These are phyloP conservation scores for Goniozus legneri DNA, from an alignment of 1,140 invertebrate species.

Conservation along the genomic window DNA sequence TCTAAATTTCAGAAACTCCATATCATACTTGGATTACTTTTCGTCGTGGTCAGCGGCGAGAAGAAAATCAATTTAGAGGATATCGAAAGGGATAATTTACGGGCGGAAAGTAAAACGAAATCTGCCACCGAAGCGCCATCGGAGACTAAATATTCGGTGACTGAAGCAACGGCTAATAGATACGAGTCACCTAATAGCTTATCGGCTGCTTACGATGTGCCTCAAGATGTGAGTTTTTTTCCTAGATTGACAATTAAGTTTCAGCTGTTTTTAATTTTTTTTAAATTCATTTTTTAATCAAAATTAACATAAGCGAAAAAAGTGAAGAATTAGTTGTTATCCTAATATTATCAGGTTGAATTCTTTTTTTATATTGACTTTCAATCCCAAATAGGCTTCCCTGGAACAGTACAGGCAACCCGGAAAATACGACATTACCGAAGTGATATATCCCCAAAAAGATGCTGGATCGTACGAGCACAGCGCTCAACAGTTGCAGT, in stretches of 20 bases:
- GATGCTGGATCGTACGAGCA: slow-evolving; percentile 19
- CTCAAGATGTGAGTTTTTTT: too few relatives aligned
- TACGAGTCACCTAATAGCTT: too few relatives aligned
- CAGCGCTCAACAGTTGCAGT: slow-evolving; percentile 15
- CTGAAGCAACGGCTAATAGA: too few relatives aligned
- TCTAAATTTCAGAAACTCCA: slow-evolving; percentile 24
- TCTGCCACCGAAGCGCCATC: slow-evolving; percentile 17
- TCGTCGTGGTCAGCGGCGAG: slow-evolving; percentile 25
- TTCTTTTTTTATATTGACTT: neutral
- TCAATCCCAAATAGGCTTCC: slow-evolving; percentile 16
- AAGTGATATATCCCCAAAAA: slow-evolving; percentile 12
- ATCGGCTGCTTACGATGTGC: too few relatives aligned
- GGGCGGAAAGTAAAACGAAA: slow-evolving; percentile 28
- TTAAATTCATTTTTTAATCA: too few relatives aligned
- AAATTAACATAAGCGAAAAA: too few relatives aligned
- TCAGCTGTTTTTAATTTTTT: too few relatives aligned
- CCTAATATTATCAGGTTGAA: too few relatives aligned
- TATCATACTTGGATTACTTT: slow-evolving; percentile 24
- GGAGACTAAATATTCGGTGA: slow-evolving; percentile 30
- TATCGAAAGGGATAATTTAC: slow-evolving; percentile 43
- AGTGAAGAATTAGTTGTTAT: too few relatives aligned
- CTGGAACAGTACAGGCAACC: slow-evolving; percentile 24
- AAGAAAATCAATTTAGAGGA: slow-evolving; percentile 44
- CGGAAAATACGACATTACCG: slow-evolving; percentile 6
- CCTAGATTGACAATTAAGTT: too few relatives aligned